A percentile compares a stretch with the other conserved stretches of the same genome.
phyloP scores from a whole-genome alignment of 2,797 vertebrate genomes.

The Lutjanus argentimaculatus region DNA sequence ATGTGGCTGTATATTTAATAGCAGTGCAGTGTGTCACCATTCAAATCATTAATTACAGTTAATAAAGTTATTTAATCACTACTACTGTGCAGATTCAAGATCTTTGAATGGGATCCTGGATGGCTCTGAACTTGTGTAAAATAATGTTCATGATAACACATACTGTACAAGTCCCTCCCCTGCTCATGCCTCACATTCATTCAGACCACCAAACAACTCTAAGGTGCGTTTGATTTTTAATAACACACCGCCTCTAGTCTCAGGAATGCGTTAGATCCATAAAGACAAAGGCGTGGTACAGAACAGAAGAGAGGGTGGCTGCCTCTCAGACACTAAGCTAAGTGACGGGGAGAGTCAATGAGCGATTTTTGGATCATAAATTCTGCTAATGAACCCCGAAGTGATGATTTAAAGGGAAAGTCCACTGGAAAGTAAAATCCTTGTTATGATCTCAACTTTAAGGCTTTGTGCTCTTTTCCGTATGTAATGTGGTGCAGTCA shows the following conservation, averaged over 20 bases:
- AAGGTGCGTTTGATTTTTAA: conserved; percentile 76
- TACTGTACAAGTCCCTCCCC: conserved; percentile 26
- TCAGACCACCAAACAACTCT: conserved; percentile 63
- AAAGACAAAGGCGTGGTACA: conserved; percentile 64
- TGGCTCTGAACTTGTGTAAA: conserved; percentile 47
- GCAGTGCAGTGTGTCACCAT: neutral
- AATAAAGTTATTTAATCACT: conserved; percentile 4
- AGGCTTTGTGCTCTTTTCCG: conserved; percentile 47
- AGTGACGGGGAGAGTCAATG: conserved; percentile 22
- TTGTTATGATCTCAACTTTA: conserved; percentile 59
- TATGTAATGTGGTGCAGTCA: conserved; percentile 55
- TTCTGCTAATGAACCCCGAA: conserved; percentile 59
- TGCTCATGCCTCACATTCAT: conserved; percentile 62
- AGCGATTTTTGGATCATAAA: conserved; percentile 41
- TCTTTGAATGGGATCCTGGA: conserved; percentile 20
- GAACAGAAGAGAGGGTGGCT: conserved; percentile 17
- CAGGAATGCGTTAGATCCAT: conserved; percentile 77
- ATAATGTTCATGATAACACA: conserved; percentile 30
- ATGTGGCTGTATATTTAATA: neutral
- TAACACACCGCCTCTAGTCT: conserved; percentile 72
- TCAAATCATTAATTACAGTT: neutral
- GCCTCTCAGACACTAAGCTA: conserved; percentile 20
- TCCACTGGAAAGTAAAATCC: conserved; percentile 51
- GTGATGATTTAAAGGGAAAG: conserved; percentile 67
- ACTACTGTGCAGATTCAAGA: neutral